Evolutionary conservation across 2,113 vertebrate species (phyloP).

Genomic region (Paradisaea rubra): DNA sequence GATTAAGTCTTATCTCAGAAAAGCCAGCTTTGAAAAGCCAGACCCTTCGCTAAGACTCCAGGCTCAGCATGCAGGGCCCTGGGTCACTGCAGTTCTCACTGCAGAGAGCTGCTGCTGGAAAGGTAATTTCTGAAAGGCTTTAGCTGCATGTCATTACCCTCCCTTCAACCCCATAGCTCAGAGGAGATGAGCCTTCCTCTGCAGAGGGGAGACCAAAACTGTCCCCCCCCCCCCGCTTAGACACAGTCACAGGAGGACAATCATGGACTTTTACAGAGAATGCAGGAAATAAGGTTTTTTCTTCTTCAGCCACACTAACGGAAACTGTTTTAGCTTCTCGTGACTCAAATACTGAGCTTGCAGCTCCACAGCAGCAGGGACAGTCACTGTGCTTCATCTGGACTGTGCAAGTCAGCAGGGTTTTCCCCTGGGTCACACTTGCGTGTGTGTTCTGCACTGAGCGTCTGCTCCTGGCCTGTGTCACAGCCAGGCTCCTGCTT

Average conservation of each 20-base stretch:
- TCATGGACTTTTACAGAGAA: not conserved
- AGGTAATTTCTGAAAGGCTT: not conserved
- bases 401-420: not conserved
- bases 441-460: accelerated
- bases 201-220: not conserved
- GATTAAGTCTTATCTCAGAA: not conserved
- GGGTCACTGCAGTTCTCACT: not conserved
- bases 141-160: not conserved
- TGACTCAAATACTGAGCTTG: not conserved
- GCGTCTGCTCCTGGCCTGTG: not conserved
- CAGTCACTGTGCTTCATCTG: not conserved
- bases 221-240: too few relatives aligned
- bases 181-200: not conserved
- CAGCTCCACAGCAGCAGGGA: not conserved
- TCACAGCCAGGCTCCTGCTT: not conserved
- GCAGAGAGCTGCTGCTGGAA: not conserved
- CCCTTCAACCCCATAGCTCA: not conserved
- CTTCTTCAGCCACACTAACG: not conserved
- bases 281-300: not conserved
- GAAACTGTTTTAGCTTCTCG: not conserved
- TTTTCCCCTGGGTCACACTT: not conserved
- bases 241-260: not conserved
- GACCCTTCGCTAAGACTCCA: not conserved
- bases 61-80: not conserved
- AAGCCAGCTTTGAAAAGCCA: not conserved